Conservation (phyloP, 2,888 invertebrate species). For the Drymonia ruficornis region DNA sequence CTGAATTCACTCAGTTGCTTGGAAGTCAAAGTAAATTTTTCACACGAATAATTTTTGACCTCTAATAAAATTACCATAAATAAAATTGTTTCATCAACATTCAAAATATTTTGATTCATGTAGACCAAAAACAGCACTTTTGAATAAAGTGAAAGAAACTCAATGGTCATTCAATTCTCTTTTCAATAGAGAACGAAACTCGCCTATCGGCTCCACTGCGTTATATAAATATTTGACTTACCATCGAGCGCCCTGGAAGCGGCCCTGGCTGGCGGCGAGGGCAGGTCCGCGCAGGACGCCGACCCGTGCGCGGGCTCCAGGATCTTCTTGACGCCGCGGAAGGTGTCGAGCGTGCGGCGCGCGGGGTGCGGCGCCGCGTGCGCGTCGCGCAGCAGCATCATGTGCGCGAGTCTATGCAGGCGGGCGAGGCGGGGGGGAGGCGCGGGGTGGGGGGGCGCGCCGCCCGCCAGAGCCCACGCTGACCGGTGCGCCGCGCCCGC, state of each 20-base stretch:
- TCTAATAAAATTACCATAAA: too few relatives aligned
- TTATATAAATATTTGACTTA: too few relatives aligned
- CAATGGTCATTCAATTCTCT: too few relatives aligned
- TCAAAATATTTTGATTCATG: too few relatives aligned
- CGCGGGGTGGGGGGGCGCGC: constrained; percentile 50
- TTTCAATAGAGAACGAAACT: too few relatives aligned
- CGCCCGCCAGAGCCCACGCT: constrained; percentile 43
- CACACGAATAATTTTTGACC: too few relatives aligned
- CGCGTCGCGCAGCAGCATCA: constrained; percentile 93
- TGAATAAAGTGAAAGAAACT: too few relatives aligned
- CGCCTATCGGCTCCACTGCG: too few relatives aligned
- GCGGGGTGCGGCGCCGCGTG: constrained; percentile 88
- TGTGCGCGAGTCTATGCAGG: constrained; percentile 90
- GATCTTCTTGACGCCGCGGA: constrained; percentile 93
- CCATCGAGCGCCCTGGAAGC: constrained; percentile 29
- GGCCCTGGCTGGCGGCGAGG: constrained; percentile 86
- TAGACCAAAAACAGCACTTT: too few relatives aligned
- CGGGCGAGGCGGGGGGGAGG: constrained; percentile 70
- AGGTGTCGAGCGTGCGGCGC: constrained; percentile 90
- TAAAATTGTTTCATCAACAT: too few relatives aligned
- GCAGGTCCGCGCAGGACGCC: constrained; percentile 91
- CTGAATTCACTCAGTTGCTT: too few relatives aligned
- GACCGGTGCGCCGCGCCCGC: constrained; percentile 50
- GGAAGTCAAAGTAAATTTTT: too few relatives aligned
- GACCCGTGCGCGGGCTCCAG: constrained; percentile 88